Evolutionary conservation across 2,797 vertebrate genomes (phyloP).

Genomic region (Muscicapa striata): DNA sequence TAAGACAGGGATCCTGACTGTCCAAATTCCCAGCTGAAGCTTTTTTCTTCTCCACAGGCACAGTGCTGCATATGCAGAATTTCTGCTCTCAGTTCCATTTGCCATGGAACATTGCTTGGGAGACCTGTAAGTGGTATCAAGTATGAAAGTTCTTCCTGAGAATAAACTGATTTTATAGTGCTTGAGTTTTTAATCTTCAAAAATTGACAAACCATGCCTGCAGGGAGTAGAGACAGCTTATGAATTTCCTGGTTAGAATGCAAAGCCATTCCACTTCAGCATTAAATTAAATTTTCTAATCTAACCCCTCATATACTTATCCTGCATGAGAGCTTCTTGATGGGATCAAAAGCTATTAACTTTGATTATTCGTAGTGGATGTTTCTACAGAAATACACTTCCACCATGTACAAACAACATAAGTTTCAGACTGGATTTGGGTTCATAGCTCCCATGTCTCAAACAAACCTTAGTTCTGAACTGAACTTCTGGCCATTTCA

Average conservation of each 20-base stretch:
- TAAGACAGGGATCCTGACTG: neutral
- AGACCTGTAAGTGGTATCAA: neutral
- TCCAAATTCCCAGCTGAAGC: neutral
- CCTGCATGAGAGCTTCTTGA: neutral
- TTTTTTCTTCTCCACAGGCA: neutral
- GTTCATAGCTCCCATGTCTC: neutral
- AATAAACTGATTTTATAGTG: constrained; percentile 7
- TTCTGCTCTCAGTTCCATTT: neutral
- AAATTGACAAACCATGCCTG: neutral
- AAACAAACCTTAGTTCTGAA: neutral
- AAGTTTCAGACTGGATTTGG: neutral
- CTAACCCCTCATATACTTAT: neutral
- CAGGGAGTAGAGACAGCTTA: neutral
- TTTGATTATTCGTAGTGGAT: neutral
- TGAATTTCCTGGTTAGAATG: constrained; percentile 12
- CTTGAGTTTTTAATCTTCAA: neutral
- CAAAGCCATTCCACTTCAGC: neutral
- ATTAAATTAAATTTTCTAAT: constrained; percentile 32
- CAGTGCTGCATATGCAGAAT: neutral
- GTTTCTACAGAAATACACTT: constrained; percentile 1
- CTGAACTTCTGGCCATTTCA: neutral
- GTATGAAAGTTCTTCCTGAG: neutral
- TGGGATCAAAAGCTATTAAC: neutral
- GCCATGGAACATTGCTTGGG: neutral
- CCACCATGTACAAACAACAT: neutral